phyloP scores from a whole-genome alignment of 2,113 vertebrate species.

The Urocolius indicus region DNA sequence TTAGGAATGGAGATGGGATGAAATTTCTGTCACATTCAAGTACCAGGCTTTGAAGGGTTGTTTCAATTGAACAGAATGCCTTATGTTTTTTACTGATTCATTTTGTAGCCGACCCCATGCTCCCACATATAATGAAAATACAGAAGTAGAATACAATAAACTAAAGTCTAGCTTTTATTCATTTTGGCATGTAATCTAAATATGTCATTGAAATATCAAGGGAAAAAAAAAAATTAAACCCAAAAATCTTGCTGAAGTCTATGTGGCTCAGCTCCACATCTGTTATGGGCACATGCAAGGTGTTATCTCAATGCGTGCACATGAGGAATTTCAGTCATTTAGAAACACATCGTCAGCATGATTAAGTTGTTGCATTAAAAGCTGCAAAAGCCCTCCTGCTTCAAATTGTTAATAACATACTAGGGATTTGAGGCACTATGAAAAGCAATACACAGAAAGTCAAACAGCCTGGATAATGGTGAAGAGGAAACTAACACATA shows the following conservation, averaged over 20 bases:
- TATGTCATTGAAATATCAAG: constrained; percentile 12
- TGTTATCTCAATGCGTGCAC: not conserved
- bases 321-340: not conserved
- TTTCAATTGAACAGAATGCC: not conserved
- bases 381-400: constrained; percentile 29
- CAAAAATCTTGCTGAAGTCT: not conserved
- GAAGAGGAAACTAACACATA: constrained; percentile 36
- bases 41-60: not conserved
- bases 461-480: constrained; percentile 19
- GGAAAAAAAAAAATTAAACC: not conserved
- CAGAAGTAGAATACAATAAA: not conserved
- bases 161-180: constrained; percentile 30
- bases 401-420: constrained; percentile 45
- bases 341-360: constrained; percentile 3
- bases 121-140: not conserved
- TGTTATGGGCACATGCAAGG: not conserved
- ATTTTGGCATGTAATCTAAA: constrained; percentile 44
- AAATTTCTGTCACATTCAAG: constrained; percentile 1
- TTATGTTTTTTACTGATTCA: not conserved
- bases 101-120: not conserved
- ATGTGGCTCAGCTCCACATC: not conserved
- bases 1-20: constrained; percentile 18
- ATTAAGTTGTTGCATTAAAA: constrained; percentile 40
- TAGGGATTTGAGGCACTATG: constrained; percentile 5
- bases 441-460: constrained; percentile 14